Evolutionary conservation across 2,888 invertebrate genomes (phyloP), one percentile per base, ranked within the genome.

Genomic region (Frankliniella fusca): DNA sequence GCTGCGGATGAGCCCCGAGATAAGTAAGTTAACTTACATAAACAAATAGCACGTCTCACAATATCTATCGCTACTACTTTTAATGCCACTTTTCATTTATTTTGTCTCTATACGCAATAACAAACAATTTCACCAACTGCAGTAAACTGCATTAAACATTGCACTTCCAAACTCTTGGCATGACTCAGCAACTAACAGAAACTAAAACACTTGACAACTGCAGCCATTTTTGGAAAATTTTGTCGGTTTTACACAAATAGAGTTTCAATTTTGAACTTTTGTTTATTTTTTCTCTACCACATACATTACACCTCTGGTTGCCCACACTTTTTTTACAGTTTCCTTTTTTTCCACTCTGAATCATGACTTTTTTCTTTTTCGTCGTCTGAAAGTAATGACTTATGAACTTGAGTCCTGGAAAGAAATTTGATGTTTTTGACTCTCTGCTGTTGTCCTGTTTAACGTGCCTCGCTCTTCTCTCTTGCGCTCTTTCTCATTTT

Each of bases 1-100:
- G 97, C 97, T 89, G 95, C 95, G 91, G 97, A 97, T 90, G 96
- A 96, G 91, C 96, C 96, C 87, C 94, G 94, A 91, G 96, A 96
- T 91, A 96, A 95, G 96, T 97, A 91, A 96, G 96, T 93, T 83
- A 81, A 38, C 61, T 48, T 54, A 76, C 23, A 27, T 76, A 8
- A 27, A 76, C 27, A 76, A 23, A 27, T 76, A 54, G 11, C 70
- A 76, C 27, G 70, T 27, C 70, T 23, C 23, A 27, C 23, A 27
- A 27, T 76, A 2, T 9, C 70, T 76, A 11, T 61, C 38, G 28
- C 81, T 79, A 80, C 79, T 79, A 48, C 80, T 82, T 80, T 70
- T 81, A 50, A 81, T 81, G 81, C 81, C 82, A 81, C 80, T 79
- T 79, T 70, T 82, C 65, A 70, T 80, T 80, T 80, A 61, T 82